Evolutionary conservation across 2,797 vertebrate genomes (phyloP).

Genomic region (Vultur gryphus): DNA sequence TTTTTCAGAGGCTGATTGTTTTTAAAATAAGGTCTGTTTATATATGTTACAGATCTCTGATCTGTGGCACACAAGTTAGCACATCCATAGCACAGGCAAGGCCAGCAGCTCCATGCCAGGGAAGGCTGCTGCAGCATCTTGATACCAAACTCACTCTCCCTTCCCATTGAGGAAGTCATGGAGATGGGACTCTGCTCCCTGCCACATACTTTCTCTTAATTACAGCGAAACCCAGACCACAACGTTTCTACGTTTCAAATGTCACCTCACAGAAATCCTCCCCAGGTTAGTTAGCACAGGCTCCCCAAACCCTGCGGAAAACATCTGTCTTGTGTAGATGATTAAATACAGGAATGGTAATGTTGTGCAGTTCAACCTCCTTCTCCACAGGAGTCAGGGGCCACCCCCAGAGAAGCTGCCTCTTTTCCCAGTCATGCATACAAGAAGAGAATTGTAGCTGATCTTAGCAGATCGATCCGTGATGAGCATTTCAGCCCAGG

Average conservation of each 20-base stretch:
- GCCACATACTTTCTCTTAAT: not conserved
- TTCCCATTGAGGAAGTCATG: not conserved
- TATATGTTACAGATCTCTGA: not conserved
- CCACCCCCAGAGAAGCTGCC: not conserved
- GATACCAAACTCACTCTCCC: not conserved
- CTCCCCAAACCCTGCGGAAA: not conserved
- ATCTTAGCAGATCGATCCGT: not conserved
- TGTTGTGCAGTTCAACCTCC: not conserved
- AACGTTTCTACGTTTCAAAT: not conserved
- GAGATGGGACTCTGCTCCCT: not conserved
- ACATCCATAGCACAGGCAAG: not conserved
- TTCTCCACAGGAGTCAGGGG: not conserved
- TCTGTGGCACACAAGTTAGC: not conserved
- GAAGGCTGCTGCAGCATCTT: not conserved
- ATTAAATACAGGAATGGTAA: not conserved
- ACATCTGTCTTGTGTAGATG: not conserved
- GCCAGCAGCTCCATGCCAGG: not conserved
- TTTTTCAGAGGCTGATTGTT: not conserved
- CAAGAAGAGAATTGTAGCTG: not conserved
- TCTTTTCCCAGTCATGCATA: accelerated
- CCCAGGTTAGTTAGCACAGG: not conserved
- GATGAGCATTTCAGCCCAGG: not conserved
- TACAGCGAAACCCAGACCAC: not conserved
- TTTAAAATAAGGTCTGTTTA: not conserved
- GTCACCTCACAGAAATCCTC: not conserved